Percentiles rank a stretch among this genome's conserved stretches.
phyloP scores from a whole-genome alignment of 2,888 invertebrate genomes.

The Escarpia spicata region DNA sequence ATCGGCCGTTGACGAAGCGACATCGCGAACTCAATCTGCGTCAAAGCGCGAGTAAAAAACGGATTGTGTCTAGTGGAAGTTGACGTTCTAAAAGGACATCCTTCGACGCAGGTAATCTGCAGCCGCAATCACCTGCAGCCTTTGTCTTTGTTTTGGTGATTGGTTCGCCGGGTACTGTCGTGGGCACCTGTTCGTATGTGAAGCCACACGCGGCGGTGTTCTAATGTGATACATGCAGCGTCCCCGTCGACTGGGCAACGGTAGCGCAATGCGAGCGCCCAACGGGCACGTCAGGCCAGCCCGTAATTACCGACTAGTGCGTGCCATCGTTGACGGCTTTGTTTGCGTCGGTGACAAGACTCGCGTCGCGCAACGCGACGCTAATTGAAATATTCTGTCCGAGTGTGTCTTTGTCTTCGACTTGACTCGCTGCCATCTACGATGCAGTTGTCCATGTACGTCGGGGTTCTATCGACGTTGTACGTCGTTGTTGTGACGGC shows the following conservation, averaged over 20 bases:
- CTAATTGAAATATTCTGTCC: conserved; percentile 10
- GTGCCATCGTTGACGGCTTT: neutral
- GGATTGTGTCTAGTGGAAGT: neutral
- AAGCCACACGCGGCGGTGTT: neutral
- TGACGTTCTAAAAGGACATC: neutral
- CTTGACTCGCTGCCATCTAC: neutral
- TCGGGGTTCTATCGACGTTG: neutral
- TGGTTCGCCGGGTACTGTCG: neutral
- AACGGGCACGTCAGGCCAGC: neutral
- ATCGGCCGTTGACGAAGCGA: neutral
- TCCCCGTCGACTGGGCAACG: neutral
- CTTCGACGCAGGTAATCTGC: neutral
- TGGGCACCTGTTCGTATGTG: neutral
- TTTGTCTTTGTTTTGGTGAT: neutral
- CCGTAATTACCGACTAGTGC: neutral
- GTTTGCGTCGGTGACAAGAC: conserved; percentile 12
- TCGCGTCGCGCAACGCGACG: neutral
- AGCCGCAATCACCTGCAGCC: neutral
- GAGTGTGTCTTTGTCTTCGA: neutral
- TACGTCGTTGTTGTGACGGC: neutral
- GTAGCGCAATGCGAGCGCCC: neutral
- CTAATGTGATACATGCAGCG: neutral
- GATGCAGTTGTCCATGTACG: neutral
- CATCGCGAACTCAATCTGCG: neutral
- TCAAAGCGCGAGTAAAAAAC: neutral